Conservation (phyloP, 2,797 vertebrate species). For the Takifugu rubripes region DNA sequence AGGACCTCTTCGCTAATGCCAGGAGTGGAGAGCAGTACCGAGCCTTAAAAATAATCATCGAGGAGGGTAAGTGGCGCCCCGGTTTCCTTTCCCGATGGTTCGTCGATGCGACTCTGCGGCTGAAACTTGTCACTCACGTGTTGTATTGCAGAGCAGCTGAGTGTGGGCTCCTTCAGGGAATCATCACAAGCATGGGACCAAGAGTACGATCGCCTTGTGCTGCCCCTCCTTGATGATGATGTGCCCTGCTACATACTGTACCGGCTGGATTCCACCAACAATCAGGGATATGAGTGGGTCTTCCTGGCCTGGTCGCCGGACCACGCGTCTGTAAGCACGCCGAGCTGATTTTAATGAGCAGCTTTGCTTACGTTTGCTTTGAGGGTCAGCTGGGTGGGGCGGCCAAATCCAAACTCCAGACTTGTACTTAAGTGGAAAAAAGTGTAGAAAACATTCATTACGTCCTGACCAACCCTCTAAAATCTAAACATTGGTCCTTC, state of each 20-base stretch:
- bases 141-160: slow-evolving; percentile 85
- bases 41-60: slow-evolving; percentile 89
- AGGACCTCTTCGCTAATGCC: slow-evolving; percentile 87
- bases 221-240: slow-evolving; percentile 86
- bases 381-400: slow-evolving; percentile 42
- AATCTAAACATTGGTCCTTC: slow-evolving; percentile 30
- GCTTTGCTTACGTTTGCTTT: slow-evolving; percentile 30
- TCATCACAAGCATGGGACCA: slow-evolving; percentile 87
- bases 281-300: slow-evolving; percentile 95
- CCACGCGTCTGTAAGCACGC: slow-evolving; percentile 82
- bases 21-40: slow-evolving; percentile 86
- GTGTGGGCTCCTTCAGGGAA: slow-evolving; percentile 77
- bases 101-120: background rate
- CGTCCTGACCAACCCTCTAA: slow-evolving; percentile 16
- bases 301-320: slow-evolving; percentile 97
- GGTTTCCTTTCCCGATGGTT: background rate
- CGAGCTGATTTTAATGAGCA: slow-evolving; percentile 38
- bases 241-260: slow-evolving; percentile 92
- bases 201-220: slow-evolving; percentile 87
- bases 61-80: slow-evolving; percentile 82
- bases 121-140: too few relatives aligned
- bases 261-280: slow-evolving; percentile 93
- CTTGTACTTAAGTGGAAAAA: slow-evolving; percentile 15
- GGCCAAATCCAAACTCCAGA: slow-evolving; percentile 44
- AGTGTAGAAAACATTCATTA: slow-evolving; percentile 14